phyloP scores from a whole-genome alignment of 37 sponge, comb jelly and placozoan species.

The Beroe ovata region DNA sequence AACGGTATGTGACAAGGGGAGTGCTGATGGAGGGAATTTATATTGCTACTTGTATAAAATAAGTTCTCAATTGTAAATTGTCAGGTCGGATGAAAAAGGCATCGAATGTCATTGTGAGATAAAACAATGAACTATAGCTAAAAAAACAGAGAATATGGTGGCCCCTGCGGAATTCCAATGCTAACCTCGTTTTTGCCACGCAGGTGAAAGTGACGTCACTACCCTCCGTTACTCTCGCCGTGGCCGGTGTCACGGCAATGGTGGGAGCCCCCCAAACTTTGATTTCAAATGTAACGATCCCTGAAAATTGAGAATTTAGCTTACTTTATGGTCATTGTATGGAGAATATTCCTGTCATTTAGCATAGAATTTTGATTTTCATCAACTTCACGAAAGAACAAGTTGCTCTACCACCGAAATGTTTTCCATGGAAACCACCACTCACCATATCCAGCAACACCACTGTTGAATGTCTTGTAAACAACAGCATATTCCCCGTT shows the following conservation, averaged over 20 bases:
- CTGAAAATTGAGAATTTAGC: constrained; percentile 15
- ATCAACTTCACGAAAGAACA: too few relatives aligned
- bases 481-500: constrained; percentile 56
- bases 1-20: neutral
- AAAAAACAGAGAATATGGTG: too few relatives aligned
- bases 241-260: neutral
- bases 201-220: constrained; percentile 65
- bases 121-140: too few relatives aligned
- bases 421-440: too few relatives aligned
- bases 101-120: too few relatives aligned
- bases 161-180: too few relatives aligned
- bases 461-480: neutral
- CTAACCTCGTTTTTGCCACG: neutral
- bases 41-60: too few relatives aligned
- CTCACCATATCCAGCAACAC: neutral
- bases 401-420: too few relatives aligned
- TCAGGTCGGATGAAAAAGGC: too few relatives aligned
- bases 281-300: neutral
- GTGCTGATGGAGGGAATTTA: neutral
- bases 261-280: constrained; percentile 11
- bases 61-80: too few relatives aligned
- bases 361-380: too few relatives aligned
- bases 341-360: too few relatives aligned
- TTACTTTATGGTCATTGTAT: neutral
- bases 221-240: constrained; percentile 33